These are phyloP conservation scores for Ceratosolen solmsi DNA, from an alignment of 1,140 invertebrate genomes.

Conservation along the genomic window DNA sequence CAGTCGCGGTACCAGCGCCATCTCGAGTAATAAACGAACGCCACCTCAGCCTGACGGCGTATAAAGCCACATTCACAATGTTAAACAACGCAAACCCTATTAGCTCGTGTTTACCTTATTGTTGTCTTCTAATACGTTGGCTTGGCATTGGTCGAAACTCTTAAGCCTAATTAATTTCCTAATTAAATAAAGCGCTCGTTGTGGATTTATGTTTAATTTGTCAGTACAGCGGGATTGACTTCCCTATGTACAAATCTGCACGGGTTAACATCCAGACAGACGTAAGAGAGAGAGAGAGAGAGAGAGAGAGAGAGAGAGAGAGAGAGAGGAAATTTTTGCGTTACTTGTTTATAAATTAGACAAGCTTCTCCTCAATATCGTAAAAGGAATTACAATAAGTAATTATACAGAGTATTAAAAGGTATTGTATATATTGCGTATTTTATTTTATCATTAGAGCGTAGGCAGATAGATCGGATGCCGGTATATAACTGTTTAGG, in stretches of 20 bases:
- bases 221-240: background rate
- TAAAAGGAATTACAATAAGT: too few species aligned
- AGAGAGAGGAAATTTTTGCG: too few species aligned
- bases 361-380: background rate
- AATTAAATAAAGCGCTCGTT: background rate
- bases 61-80: background rate
- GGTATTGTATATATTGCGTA: slow-evolving; percentile 3
- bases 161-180: background rate
- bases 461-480: too few species aligned
- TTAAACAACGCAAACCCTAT: too few species aligned
- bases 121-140: too few species aligned
- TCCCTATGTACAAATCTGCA: background rate
- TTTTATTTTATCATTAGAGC: background rate
- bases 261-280: background rate
- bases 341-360: too few species aligned
- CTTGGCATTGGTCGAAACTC: background rate
- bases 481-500: background rate
- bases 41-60: background rate
- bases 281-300: too few species aligned
- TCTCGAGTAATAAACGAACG: background rate
- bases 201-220: slow-evolving; percentile 4
- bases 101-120: too few species aligned
- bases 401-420: too few species aligned
- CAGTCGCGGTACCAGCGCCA: background rate
- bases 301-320: too few species aligned